Percentiles rank a stretch among this genome's conserved stretches.
phyloP scores from a whole-genome alignment of 2,113 vertebrate genomes.

The Alexandromys fortis region DNA sequence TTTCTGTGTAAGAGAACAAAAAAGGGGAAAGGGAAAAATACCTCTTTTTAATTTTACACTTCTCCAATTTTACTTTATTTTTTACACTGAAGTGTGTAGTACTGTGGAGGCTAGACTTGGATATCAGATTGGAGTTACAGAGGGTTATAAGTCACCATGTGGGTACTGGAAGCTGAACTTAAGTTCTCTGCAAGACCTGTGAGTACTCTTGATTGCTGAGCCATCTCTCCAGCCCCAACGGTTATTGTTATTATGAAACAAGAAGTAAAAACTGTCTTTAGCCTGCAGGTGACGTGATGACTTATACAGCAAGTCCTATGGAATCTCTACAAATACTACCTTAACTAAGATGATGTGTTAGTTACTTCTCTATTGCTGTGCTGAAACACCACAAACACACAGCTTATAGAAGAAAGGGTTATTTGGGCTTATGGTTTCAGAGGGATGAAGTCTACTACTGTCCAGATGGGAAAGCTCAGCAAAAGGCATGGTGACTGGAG shows the following conservation, averaged over 20 bases:
- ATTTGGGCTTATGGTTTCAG: not conserved
- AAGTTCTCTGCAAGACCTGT: too few relatives aligned
- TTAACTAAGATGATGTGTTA: not conserved
- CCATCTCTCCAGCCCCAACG: not conserved
- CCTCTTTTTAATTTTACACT: not conserved
- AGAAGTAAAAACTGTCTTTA: not conserved
- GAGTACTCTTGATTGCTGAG: not conserved
- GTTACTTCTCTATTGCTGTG: not conserved
- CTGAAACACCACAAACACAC: not conserved
- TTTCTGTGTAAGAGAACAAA: not conserved
- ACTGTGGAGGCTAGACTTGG: not conserved
- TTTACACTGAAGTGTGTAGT: not conserved
- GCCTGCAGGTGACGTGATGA: not conserved
- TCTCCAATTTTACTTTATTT: not conserved
- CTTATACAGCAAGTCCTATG: not conserved
- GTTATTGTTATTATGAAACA: not conserved
- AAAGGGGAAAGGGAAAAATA: not conserved
- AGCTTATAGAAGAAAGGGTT: not conserved
- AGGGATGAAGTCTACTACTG: not conserved
- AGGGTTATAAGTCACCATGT: not conserved
- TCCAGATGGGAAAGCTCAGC: not conserved
- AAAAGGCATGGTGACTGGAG: not conserved
- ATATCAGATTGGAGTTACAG: not conserved
- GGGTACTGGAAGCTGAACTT: not conserved
- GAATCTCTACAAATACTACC: not conserved